Conservation (phyloP, 2,888 invertebrate species). For the Ramazzottius varieornatus region DNA sequence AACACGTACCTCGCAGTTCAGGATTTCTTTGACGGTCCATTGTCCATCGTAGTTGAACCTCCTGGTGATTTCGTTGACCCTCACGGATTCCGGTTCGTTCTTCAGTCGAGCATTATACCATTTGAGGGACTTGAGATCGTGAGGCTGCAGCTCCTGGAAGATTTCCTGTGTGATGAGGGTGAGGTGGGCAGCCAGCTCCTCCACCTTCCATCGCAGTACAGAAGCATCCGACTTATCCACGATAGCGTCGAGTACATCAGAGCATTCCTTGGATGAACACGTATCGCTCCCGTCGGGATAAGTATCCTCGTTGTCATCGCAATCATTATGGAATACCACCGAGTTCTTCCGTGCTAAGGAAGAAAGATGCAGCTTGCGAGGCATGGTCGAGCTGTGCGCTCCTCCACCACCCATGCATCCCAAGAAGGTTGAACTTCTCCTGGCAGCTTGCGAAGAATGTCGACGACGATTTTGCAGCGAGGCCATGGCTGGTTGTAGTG, state of each 20-base stretch:
- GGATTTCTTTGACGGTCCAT: not conserved
- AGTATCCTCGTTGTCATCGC: not conserved
- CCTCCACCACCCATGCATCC: not conserved
- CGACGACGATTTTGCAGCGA: too few relatives aligned
- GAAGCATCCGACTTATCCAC: too few relatives aligned
- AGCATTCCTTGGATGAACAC: too few relatives aligned
- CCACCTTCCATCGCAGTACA: not conserved
- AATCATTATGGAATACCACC: not conserved
- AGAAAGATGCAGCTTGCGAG: not conserved
- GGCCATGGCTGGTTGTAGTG: too few relatives aligned
- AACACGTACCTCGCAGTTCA: not conserved
- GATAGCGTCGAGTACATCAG: too few relatives aligned
- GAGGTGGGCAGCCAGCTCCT: not conserved
- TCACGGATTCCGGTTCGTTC: not conserved
- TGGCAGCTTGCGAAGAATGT: not conserved
- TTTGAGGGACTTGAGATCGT: not conserved
- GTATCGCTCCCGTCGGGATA: not conserved
- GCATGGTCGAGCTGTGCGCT: too few relatives aligned
- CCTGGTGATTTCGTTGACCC: conserved; percentile 4
- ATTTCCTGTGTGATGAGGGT: not conserved
- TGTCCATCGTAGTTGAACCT: conserved; percentile 1
- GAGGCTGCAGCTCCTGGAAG: conserved; percentile 1
- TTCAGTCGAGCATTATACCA: not conserved
- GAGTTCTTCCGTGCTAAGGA: not conserved
- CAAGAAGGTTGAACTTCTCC: not conserved